Evolutionary conservation across 2,888 invertebrate genomes (phyloP), one percentile per base, ranked within the genome.

Genomic region (Drosophila birchii): DNA sequence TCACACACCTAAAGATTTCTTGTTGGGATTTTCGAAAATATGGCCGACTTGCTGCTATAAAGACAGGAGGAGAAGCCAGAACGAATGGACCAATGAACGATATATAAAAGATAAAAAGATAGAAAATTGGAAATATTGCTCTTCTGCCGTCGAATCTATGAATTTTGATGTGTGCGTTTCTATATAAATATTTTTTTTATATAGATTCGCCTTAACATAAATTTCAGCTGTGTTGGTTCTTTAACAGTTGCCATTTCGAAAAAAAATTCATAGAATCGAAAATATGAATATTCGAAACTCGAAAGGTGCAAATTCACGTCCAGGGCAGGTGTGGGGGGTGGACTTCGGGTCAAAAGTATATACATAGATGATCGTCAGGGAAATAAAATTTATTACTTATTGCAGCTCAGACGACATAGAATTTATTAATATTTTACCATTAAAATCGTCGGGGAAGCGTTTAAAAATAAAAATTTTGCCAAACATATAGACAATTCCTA

Each of bases 81-180:
- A 20, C 49, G 66, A 66, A 72, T 78, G 79, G 80, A 70, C 86
- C 85, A 84, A 78, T 85, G 87, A 75, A 79, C 84, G 80, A 77
- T 71, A 83, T 86, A 84, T 78, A 72, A 78, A 86, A 76, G 76
- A 78, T 74, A 81, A 72, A 76, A 79, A 76, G 80, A 82, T 84
- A 77, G 80, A 81, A 81, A 87, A 84, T 87, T 84, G 87, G 84
- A 87, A 84, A 85, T 84, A 86, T 86, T 82, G 68, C 82, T 45
- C 45, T 44, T 59, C 55, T 64, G 58, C 63, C 53, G 18, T 26
- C 64, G 60, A 61, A 61, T 61, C 64, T 51, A 62, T 64, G 62
- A 41, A 18, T 39, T 58, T 53, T 78, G 63, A 67, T 34, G 44
- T 59, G 38, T 64, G 39, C 47, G 29, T 12, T 7, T 18, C n/a